phyloP scores from a whole-genome alignment of 2,888 invertebrate species.

The Kryphioiulus occultus region DNA sequence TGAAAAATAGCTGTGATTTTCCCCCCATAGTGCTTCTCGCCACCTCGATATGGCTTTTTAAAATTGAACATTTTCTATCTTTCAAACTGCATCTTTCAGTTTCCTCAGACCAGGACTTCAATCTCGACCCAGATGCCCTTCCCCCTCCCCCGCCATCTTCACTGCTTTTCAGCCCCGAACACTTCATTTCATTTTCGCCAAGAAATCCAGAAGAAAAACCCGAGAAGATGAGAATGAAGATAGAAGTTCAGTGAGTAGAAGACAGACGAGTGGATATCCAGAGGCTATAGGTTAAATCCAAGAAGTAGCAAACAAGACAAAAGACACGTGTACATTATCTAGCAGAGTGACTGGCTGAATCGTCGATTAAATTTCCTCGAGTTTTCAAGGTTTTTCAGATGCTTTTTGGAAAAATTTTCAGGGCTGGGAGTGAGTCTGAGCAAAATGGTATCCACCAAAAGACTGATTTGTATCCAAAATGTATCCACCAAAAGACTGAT shows the following conservation, averaged over 20 bases:
- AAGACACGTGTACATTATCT: no score
- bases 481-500: no score
- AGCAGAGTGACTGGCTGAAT: no score
- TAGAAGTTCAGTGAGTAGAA: neutral
- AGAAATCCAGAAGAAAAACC: neutral
- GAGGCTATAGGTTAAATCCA: neutral
- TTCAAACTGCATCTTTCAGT: slow-evolving; percentile 5
- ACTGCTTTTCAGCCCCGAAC: neutral
- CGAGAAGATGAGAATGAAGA: neutral
- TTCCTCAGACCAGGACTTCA: neutral
- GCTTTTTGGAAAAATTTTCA: no score
- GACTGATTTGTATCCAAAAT: no score
- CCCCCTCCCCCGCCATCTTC: neutral
- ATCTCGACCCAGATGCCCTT: slow-evolving; percentile 5
- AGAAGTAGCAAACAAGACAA: neutral
- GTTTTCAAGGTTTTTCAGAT: no score
- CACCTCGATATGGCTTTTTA: neutral
- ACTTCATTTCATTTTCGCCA: neutral
- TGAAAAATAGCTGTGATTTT: slow-evolving; percentile 5
- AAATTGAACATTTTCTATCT: slow-evolving; percentile 5
- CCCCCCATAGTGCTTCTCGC: neutral
- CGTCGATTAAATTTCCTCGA: no score
- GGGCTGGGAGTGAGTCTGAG: no score
- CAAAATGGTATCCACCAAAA: no score
- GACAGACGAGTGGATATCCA: slow-evolving; percentile 5